Percentiles rank a stretch among this genome's conserved stretches.
These are phyloP conservation scores for Dryobotodes eremita DNA, from an alignment of 2,888 invertebrate species.

Conservation along the genomic window DNA sequence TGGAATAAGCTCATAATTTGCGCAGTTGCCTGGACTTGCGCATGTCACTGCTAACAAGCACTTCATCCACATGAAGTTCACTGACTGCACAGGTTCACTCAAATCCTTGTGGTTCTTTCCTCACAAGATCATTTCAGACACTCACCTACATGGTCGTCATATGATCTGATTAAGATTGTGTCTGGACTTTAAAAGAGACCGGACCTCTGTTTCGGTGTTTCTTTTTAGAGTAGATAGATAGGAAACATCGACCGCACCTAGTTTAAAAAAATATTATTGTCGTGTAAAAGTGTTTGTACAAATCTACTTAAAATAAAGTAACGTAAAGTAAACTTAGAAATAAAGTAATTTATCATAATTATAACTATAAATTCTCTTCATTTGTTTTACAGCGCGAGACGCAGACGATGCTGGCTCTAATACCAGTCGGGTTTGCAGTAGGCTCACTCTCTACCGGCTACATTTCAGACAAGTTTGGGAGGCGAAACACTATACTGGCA, in stretches of 20 bases:
- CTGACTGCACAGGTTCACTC: not conserved
- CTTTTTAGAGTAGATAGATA: not conserved
- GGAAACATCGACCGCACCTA: not conserved
- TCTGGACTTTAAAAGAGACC: not conserved
- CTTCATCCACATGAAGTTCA: not conserved
- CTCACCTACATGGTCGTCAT: not conserved
- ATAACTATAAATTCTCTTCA: not conserved
- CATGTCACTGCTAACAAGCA: not conserved
- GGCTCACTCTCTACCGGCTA: conserved; percentile 81
- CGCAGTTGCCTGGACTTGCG: not conserved
- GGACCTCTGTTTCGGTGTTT: not conserved
- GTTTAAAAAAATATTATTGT: not conserved
- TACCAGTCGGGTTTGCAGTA: conserved; percentile 80
- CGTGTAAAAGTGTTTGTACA: not conserved
- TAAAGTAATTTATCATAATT: not conserved
- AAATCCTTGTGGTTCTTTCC: not conserved
- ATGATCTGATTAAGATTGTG: not conserved
- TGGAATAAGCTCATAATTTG: not conserved
- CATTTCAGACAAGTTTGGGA: conserved; percentile 80
- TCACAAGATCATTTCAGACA: not conserved
- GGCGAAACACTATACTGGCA: conserved; percentile 78
- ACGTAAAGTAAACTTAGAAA: no score
- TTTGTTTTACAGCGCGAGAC: conserved; percentile 75
- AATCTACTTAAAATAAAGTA: no score
- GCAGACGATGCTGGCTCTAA: conserved; percentile 80